Conservation (phyloP, 1,140 invertebrate species). For the Drosophila malerkotliana region DNA sequence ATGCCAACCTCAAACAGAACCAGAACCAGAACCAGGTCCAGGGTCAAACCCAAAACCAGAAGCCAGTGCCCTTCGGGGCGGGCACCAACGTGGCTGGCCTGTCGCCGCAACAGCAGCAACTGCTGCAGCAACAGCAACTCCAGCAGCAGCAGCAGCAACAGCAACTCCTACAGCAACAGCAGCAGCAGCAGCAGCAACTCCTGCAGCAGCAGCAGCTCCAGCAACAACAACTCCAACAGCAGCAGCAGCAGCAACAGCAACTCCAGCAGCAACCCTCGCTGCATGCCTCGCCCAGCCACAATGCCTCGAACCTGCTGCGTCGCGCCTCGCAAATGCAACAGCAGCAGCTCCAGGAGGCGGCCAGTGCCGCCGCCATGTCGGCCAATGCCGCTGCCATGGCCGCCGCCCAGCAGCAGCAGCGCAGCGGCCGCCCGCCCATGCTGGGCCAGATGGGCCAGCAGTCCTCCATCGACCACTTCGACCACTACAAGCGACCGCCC, state of each 20-base stretch:
- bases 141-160: constrained; percentile 58
- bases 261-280: constrained; percentile 65
- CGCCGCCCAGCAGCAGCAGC: constrained; percentile 80
- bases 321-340: constrained; percentile 68
- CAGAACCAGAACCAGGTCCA: constrained; percentile 9
- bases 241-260: constrained; percentile 35
- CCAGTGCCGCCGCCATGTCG: constrained; percentile 53
- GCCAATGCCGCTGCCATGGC: constrained; percentile 54
- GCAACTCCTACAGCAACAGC: constrained; percentile 34
- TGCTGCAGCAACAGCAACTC: constrained; percentile 37
- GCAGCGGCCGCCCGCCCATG: constrained; percentile 85
- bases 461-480: constrained; percentile 90
- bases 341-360: constrained; percentile 62
- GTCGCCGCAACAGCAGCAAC: constrained; percentile 32
- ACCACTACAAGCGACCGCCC: constrained; percentile 96
- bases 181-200: constrained; percentile 41
- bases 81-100: constrained; percentile 44
- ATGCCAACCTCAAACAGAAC: constrained; percentile 26
- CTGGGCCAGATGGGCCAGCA: constrained; percentile 85
- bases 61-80: constrained; percentile 39
- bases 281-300: constrained; percentile 65
- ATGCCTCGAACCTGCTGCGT: constrained; percentile 62
- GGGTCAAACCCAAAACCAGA: constrained; percentile 8
- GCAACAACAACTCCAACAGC: constrained; percentile 28
- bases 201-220: constrained; percentile 46